A percentile compares a stretch with the other conserved stretches of the same genome.
These are phyloP conservation scores for Bimastos eiseni DNA, from an alignment of 2,888 invertebrate genomes.

Conservation along the genomic window DNA sequence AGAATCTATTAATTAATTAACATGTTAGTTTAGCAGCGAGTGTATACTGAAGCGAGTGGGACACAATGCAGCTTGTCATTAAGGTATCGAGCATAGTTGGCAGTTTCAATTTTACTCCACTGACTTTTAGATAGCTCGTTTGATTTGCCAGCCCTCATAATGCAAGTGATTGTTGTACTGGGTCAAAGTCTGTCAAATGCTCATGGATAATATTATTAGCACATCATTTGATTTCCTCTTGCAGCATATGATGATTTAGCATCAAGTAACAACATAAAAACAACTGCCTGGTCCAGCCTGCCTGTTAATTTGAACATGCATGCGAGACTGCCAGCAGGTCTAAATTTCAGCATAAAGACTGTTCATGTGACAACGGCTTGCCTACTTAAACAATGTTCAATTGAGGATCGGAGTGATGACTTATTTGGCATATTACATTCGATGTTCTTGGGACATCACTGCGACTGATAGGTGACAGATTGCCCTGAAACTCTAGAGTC, in stretches of 20 bases:
- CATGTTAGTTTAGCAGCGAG: too few species aligned
- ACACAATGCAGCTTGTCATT: too few species aligned
- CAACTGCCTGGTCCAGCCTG: background rate
- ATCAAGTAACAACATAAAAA: background rate
- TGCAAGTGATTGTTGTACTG: background rate
- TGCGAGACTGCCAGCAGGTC: conserved; percentile 2
- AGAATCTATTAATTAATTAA: too few species aligned
- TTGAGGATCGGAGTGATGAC: too few species aligned
- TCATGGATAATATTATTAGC: background rate
- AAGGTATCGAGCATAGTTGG: background rate
- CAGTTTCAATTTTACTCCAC: background rate
- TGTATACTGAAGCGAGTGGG: too few species aligned
- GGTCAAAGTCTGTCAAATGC: background rate
- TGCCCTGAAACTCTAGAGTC: too few species aligned
- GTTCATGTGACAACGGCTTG: background rate
- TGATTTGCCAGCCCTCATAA: background rate
- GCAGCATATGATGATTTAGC: background rate
- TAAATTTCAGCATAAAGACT: background rate
- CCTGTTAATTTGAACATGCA: background rate
- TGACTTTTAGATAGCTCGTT: background rate
- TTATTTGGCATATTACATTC: background rate
- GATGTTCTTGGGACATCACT: background rate
- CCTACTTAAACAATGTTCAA: background rate
- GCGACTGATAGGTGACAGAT: background rate
- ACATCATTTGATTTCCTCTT: background rate